These are phyloP conservation scores for Chaenocephalus aceratus DNA, from an alignment of 2,113 vertebrate genomes.

Conservation along the genomic window DNA sequence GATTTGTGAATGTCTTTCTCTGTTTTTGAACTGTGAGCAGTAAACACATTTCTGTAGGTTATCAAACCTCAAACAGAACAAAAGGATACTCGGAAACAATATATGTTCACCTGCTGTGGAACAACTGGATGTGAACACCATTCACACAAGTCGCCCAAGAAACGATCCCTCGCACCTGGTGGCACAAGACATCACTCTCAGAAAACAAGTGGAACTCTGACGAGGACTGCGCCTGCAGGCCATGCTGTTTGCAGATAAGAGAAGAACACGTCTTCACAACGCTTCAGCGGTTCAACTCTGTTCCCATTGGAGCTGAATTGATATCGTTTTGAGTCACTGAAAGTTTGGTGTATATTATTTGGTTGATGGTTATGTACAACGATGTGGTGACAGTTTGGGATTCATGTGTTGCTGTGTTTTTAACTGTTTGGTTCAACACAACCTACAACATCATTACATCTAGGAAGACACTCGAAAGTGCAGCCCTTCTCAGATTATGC, in stretches of 20 bases:
- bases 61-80: neutral
- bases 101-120: conserved; percentile 1
- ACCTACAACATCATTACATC: neutral
- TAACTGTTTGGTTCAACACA: neutral
- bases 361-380: neutral
- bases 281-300: neutral
- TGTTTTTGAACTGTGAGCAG: neutral
- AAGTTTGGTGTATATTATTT: neutral
- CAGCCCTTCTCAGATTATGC: too few relatives aligned
- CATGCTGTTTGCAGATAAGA: conserved; percentile 53
- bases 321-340: neutral
- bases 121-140: conserved; percentile 48
- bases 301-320: neutral
- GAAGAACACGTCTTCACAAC: conserved; percentile 26
- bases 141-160: conserved; percentile 48
- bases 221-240: conserved; percentile 30
- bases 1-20: neutral
- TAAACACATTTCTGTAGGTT: neutral
- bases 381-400: neutral
- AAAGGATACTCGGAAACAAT: neutral
- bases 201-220: conserved; percentile 31
- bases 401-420: neutral
- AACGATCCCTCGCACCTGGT: conserved; percentile 48
- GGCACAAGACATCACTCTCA: conserved; percentile 67
- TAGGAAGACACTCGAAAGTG: neutral